Base-by-base conservation (phyloP, 2,888 invertebrate species). In the Gymnoscelis rufifasciata region DNA sequence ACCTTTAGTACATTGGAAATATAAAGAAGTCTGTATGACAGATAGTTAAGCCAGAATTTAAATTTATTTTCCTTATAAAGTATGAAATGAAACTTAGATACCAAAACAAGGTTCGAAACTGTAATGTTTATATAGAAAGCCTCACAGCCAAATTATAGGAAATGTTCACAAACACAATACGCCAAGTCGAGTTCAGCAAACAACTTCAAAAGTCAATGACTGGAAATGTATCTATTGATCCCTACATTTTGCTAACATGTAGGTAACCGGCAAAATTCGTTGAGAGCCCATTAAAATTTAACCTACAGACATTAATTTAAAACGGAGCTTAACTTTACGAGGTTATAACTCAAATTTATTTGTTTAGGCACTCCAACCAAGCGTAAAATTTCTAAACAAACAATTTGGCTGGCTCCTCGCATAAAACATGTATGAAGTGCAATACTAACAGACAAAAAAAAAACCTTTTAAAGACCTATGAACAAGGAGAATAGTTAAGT, bases 291-390 rank as follows among this genome's bases (percentile, higher is more conserved):
- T 56, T 60, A 56, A 59, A 57, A 50, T 57, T 51, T 50, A 50
- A 56, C 59, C 58, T 51, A 38, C 58, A 57, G 56, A 57, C 59
- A 56, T 60, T 61, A 60, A 65, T 59, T 57, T 54, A 48, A 41
- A 60, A 54, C 40, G 54, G 52, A 54, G 55, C 60, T 64, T 64
- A 61, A 66, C 57, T 68, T 61, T 61, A 61, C 55, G 52, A 61
- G 54, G 57, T 56, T 56, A 58, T 66, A 66, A 64, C 56, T 67
- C 60, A 64, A 64, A 56, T 65, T 67, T 60, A 66, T 66, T 65
- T 68, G 67, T 60, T 68, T 64, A 62, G 62, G 64, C 41, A 30
- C 55, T 59, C 64, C 59, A 64, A 59, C 62, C 44, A 53, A 52
- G 54, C 54, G 45, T 62, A 57, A 56, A 60, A 59, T 60, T 63